Percentiles rank a stretch among this genome's conserved stretches.
Conservation (phyloP, 2,888 invertebrate species). For the Drosophila quinaria region DNA sequence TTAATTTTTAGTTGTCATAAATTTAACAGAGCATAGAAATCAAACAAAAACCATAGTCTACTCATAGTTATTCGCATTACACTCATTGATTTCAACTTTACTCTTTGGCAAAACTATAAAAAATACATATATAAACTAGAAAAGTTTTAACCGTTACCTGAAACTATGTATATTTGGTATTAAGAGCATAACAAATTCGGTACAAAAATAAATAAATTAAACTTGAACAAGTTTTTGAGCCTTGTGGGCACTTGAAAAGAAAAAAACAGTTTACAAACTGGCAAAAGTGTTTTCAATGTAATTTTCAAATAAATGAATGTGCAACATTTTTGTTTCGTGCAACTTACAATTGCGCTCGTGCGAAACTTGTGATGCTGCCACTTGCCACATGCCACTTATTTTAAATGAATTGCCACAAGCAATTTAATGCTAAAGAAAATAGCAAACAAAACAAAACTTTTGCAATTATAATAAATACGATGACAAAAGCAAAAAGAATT, state of each 20-base stretch:
- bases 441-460: slow-evolving; percentile 28
- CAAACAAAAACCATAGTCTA: background rate
- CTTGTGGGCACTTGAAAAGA: slow-evolving; percentile 23
- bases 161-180: background rate
- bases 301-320: slow-evolving; percentile 40
- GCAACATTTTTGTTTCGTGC: slow-evolving; percentile 29
- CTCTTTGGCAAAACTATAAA: background rate
- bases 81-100: background rate
- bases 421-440: slow-evolving; percentile 35
- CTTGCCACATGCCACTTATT: slow-evolving; percentile 38
- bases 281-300: slow-evolving; percentile 33
- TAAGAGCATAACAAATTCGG: slow-evolving; percentile 14
- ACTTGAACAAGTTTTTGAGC: slow-evolving; percentile 39
- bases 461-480: slow-evolving; percentile 38
- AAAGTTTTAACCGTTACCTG: background rate
- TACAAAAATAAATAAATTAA: slow-evolving; percentile 3
- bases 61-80: background rate
- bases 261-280: slow-evolving; percentile 26
- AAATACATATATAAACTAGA: background rate
- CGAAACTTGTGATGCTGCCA: slow-evolving; percentile 6
- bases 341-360: slow-evolving; percentile 18
- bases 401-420: slow-evolving; percentile 45
- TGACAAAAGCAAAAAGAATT: slow-evolving; percentile 8
- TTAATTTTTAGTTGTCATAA: background rate
- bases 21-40: background rate